A percentile compares a stretch with the other conserved stretches of the same genome.
Conservation (phyloP, 2,797 vertebrate species). For the Sarcophilus harrisii region DNA sequence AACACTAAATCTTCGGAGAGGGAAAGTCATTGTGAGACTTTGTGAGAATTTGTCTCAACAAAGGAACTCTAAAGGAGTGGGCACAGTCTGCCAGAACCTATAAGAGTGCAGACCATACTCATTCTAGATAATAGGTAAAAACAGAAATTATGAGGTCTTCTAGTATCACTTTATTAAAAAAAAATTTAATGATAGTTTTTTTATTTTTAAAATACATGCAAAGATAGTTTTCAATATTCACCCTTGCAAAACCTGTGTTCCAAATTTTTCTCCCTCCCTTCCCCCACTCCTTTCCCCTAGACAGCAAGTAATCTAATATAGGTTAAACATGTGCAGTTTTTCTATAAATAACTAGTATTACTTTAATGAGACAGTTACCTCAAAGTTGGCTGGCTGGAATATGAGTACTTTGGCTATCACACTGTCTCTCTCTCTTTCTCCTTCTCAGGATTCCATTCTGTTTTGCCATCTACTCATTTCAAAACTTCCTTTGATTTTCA, state of each 20-base stretch:
- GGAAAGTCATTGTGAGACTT: neutral
- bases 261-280: too few species aligned
- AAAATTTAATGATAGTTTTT: too few species aligned
- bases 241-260: too few species aligned
- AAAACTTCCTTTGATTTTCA: neutral
- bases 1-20: neutral
- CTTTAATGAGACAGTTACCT: neutral
- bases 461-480: neutral
- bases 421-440: neutral
- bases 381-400: neutral
- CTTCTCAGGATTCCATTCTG: neutral
- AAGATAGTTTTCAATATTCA: too few species aligned
- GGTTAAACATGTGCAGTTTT: too few species aligned
- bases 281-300: too few species aligned
- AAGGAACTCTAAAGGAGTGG: neutral
- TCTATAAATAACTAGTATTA: too few species aligned
- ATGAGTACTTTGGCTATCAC: neutral
- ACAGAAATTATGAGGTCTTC: neutral
- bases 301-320: too few species aligned
- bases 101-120: neutral
- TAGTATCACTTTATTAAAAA: neutral
- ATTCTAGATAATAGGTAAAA: neutral
- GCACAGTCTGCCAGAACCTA: neutral
- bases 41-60: neutral
- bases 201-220: too few species aligned